A percentile compares a stretch with the other conserved stretches of the same genome.
Conservation (phyloP, 2,113 vertebrate species). For the Mellivora capensis region DNA sequence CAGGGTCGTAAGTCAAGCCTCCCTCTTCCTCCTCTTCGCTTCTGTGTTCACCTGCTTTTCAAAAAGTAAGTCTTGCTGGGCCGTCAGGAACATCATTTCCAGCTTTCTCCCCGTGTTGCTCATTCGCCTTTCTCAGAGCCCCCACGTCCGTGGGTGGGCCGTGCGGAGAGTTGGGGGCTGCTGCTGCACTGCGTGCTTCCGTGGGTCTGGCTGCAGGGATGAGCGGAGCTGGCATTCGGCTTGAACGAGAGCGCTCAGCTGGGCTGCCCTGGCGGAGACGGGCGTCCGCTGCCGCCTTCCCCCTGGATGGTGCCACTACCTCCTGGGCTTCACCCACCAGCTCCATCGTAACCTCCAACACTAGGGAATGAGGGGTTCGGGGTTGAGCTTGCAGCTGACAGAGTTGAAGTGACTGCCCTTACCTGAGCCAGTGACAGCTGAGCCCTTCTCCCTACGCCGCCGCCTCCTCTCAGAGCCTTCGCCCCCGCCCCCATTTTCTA, state of each 20-base stretch:
- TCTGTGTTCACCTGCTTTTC: neutral
- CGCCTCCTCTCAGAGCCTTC: neutral
- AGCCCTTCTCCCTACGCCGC: neutral
- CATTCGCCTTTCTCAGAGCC: neutral
- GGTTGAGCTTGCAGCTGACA: neutral
- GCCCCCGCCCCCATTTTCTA: too few relatives aligned
- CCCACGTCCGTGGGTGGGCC: neutral
- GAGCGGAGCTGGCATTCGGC: neutral
- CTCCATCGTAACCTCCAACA: neutral
- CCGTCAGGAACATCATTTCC: neutral
- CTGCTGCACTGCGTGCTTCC: neutral
- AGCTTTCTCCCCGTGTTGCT: neutral
- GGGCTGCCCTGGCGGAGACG: neutral
- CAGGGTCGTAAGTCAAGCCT: rapidly evolving
- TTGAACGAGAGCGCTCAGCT: neutral
- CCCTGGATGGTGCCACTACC: conserved; percentile 34
- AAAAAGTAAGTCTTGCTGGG: neutral
- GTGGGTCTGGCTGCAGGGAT: neutral
- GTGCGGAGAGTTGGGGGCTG: neutral
- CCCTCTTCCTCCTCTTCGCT: neutral
- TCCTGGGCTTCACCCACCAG: conserved; percentile 36
- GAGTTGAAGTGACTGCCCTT: neutral
- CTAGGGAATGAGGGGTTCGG: neutral
- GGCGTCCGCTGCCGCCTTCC: neutral
- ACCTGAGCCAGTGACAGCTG: neutral